Base-by-base conservation (phyloP, 2,888 invertebrate species). In the Caenorhabditis angaria region DNA sequence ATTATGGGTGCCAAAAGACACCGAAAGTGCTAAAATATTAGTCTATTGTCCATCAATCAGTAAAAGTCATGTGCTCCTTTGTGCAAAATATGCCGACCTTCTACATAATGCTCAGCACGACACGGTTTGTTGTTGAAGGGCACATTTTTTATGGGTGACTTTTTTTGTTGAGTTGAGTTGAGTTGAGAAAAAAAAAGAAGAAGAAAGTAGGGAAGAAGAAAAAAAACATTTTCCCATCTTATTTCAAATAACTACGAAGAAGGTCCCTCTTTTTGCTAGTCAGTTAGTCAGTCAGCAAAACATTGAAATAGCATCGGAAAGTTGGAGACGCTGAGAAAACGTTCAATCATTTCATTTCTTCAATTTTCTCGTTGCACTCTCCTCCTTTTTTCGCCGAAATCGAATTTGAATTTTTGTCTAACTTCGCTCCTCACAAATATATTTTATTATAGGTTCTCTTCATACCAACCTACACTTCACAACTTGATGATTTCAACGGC, bases 21-120 rank as follows among this genome's bases (percentile, higher is more conserved):
- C 57, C 28, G 68, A 57, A 65, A 73, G n/a, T 24, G 61, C 56
- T 20, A 73, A 58, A 65, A 73, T 73, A 51, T 62, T 73, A 47
- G 65, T 73, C 60, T 69, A 69, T 69, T 73, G 73, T 69, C 73
- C 73, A 22, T 69, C 69, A 41, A 73, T 73, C 61, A 69, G 73
- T 32, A 73, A 73, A 63, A 73, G 73, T 66, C 73, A 73, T 60
- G 62, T 73, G 12, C 61, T 69, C 56, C 61, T 73, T 62, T 73
- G 73, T 32, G 48, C 61, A 53, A 73, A 73, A 41, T 69, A 73
- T 61, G 73, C 73, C 57, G 73, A 73, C 61, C 41, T 69, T 64
- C 65, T 73, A 47, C 73, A 73, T 57, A 69, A 69, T 69, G 73
- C 65, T 18, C 48, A 55, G 56, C 73, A 73, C 56, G 65, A 73